Evolutionary conservation across 1,140 invertebrate genomes (phyloP), one percentile per base, ranked within the genome.

Genomic region (Cotesia vestalis): DNA sequence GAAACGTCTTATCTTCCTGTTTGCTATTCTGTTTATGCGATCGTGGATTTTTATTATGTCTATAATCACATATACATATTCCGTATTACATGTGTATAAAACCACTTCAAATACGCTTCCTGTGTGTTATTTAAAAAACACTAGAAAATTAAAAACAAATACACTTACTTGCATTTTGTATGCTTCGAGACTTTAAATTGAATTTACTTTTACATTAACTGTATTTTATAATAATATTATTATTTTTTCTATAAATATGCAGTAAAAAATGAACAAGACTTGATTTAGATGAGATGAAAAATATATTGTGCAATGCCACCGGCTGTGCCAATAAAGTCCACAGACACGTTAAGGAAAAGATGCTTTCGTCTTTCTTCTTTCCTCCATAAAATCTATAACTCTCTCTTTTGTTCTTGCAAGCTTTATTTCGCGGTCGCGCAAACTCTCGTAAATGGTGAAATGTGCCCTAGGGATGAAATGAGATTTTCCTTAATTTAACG

Each of bases 271-370:
- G 36, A 5, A 57, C 36, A 59, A 46, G 51, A 38, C 67, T 78
- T 76, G 68, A 77, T 77, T 78, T 74, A 71, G 62, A 77, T 66
- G 55, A 73, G 68, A 76, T 77, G 71, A 78, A 72, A 78, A 73
- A 72, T 76, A 76, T 73, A 76, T 75, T 71, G 59, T 62, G 40
- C 36, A 34, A 70, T 14, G 12, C 14, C 60, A 70, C 68, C 46
- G 57, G 68, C 38, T 62, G 60, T 52, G 46, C 68, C 68, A 70
- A 70, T 70, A 70, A 70, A 70, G 40, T 62, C 61, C 68, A 46
- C 38, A 51, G 59, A 40, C 35, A 46, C 20, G 60, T 38, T 62
- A 62, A 38, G 40, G 14, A 38, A 52, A 59, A 62, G 17, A 62
- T 34, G 38, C 17, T 51, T 66, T 51, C 40, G 3, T 60, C 68